These are phyloP conservation scores for Patiria miniata DNA, from an alignment of 35 echinoderm and acorn worm species.

Conservation along the genomic window DNA sequence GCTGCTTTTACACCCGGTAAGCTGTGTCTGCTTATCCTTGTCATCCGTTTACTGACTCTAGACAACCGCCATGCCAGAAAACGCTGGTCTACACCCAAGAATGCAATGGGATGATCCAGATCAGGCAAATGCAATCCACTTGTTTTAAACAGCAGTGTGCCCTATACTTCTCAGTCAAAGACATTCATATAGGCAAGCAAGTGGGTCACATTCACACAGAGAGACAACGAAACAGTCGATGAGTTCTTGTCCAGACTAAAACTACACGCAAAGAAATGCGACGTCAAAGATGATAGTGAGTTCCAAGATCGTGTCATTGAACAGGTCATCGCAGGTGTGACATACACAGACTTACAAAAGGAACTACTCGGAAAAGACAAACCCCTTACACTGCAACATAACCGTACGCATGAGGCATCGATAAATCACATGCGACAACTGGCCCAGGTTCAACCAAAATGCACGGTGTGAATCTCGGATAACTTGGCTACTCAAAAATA, in stretches of 20 bases:
- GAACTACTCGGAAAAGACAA: conserved; percentile 34
- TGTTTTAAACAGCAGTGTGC: conserved; percentile 28
- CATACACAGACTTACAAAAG: conserved; percentile 46
- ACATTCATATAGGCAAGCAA: background rate
- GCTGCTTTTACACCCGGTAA: too few species aligned
- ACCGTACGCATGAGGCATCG: conserved; percentile 36
- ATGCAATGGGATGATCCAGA: too few species aligned
- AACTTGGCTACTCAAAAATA: too few species aligned
- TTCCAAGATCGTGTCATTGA: conserved; percentile 29
- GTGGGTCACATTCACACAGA: background rate
- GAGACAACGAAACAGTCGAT: background rate
- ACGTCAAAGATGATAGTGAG: background rate
- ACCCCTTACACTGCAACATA: background rate
- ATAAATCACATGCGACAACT: conserved; percentile 32
- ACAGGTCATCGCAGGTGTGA: conserved; percentile 33
- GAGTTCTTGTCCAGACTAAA: conserved; percentile 9
- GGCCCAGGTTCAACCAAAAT: background rate
- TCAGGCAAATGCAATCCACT: background rate
- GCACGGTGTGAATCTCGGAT: conserved; percentile 11
- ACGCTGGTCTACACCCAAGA: background rate
- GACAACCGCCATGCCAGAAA: background rate
- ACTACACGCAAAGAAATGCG: conserved; percentile 9
- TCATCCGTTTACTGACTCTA: background rate
- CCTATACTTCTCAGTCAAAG: conserved; percentile 19
- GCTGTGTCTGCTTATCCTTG: background rate